Conservation (phyloP, 2,113 vertebrate genomes). For the Ammodramus savannarum region DNA sequence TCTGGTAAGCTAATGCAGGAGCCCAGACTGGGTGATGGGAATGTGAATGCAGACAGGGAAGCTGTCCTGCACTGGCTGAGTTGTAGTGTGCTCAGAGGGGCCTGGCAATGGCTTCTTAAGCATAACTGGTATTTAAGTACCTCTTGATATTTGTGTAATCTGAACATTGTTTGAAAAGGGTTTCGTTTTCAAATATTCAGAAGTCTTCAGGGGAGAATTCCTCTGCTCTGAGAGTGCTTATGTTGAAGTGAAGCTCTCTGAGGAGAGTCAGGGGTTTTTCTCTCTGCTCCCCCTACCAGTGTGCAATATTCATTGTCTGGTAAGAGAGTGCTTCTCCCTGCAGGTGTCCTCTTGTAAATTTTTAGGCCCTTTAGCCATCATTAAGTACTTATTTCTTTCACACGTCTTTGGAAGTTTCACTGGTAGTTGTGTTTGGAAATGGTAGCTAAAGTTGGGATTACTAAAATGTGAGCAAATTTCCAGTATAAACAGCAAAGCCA, state of each 20-base stretch:
- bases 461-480: not conserved
- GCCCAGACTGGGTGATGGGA: not conserved
- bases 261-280: not conserved
- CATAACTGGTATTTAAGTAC: not conserved
- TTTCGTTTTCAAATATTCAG: not conserved
- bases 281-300: not conserved
- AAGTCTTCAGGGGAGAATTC: not conserved
- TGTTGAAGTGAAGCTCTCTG: not conserved
- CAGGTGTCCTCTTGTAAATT: not conserved
- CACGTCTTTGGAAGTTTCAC: not conserved
- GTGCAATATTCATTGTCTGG: not conserved
- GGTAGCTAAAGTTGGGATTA: not conserved
- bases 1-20: not conserved
- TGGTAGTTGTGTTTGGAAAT: not conserved
- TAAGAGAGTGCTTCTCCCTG: not conserved
- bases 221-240: not conserved
- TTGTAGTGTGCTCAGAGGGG: not conserved
- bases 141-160: not conserved
- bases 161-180: not conserved
- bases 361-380: not conserved
- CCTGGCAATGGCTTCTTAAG: not conserved
- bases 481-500: not conserved
- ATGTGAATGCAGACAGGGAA: not conserved
- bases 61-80: not conserved
- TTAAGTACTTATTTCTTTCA: not conserved